These are phyloP conservation scores for Drosophila tropicalis DNA, from an alignment of 1,140 invertebrate genomes.

Conservation along the genomic window DNA sequence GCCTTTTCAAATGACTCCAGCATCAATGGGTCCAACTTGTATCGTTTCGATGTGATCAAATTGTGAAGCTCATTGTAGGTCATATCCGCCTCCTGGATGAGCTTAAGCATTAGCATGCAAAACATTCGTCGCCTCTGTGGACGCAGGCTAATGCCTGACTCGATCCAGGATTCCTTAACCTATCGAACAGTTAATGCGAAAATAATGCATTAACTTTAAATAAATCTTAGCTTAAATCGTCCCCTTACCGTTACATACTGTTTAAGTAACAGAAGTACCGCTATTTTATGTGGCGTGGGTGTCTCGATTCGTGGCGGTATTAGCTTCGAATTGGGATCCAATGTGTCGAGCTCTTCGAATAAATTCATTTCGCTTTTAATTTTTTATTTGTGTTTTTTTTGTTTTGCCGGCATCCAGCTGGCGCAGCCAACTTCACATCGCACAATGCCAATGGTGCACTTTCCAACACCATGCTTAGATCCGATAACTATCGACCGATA, in stretches of 20 bases:
- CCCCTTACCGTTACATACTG: slow-evolving; percentile 74
- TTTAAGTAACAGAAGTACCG: slow-evolving; percentile 73
- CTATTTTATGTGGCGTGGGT: slow-evolving; percentile 77
- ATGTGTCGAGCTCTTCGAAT: slow-evolving; percentile 74
- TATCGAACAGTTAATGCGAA: slow-evolving; percentile 12
- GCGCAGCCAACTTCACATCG: slow-evolving; percentile 46
- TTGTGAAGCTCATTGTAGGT: slow-evolving; percentile 85
- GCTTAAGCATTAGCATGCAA: slow-evolving; percentile 86
- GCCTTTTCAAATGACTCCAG: slow-evolving; percentile 84
- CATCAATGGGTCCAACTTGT: slow-evolving; percentile 84
- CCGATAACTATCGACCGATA: no score
- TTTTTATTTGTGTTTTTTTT: slow-evolving; percentile 7
- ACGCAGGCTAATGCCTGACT: slow-evolving; percentile 62
- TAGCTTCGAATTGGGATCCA: slow-evolving; percentile 65
- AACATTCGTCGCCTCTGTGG: slow-evolving; percentile 84
- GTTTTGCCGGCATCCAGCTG: slow-evolving; percentile 54
- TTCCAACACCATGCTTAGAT: no score
- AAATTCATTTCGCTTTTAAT: slow-evolving; percentile 36
- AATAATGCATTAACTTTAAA: not conserved
- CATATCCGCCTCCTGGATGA: slow-evolving; percentile 89
- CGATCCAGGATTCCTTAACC: slow-evolving; percentile 66
- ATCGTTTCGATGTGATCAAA: slow-evolving; percentile 85
- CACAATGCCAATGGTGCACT: not conserved
- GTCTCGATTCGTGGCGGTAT: slow-evolving; percentile 66
- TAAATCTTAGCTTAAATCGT: not conserved